Conservation (phyloP, 2,797 vertebrate species). For the Remorina albescens region DNA sequence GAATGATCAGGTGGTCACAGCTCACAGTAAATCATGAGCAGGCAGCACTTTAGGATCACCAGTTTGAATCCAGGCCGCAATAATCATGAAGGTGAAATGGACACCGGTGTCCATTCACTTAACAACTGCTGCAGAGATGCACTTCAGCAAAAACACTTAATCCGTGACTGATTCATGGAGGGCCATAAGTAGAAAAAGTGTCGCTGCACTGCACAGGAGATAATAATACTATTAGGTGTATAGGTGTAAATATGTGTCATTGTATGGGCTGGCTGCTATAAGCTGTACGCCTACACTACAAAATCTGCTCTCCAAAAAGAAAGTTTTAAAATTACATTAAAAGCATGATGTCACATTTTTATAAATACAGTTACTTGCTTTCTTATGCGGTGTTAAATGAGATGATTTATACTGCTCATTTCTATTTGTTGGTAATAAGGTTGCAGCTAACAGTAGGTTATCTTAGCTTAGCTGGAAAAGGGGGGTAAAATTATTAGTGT, state of each 20-base stretch:
- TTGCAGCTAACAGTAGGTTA: neutral
- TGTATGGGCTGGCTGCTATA: constrained; percentile 7
- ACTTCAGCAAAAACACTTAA: constrained; percentile 67
- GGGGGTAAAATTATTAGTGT: too few species aligned
- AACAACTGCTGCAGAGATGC: constrained; percentile 53
- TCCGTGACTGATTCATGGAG: constrained; percentile 47
- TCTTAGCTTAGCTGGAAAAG: neutral
- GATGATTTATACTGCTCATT: too few species aligned
- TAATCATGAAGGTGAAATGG: constrained; percentile 55
- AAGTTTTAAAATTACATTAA: neutral
- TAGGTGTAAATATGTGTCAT: constrained; percentile 24
- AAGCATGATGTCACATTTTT: neutral
- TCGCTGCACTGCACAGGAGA: constrained; percentile 24
- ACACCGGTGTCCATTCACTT: constrained; percentile 44
- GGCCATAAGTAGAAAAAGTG: constrained; percentile 11
- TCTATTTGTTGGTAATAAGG: too few species aligned
- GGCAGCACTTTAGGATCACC: constrained; percentile 31
- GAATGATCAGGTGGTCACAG: constrained; percentile 33
- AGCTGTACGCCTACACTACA: neutral
- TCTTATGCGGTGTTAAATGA: neutral
- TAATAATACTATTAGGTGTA: constrained; percentile 21
- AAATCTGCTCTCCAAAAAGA: neutral
- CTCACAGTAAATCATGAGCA: constrained; percentile 35
- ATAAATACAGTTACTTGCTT: neutral
- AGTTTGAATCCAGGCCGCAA: constrained; percentile 39